Base-by-base conservation (phyloP, 2,888 invertebrate genomes). In the Ernsta delagoae region DNA sequence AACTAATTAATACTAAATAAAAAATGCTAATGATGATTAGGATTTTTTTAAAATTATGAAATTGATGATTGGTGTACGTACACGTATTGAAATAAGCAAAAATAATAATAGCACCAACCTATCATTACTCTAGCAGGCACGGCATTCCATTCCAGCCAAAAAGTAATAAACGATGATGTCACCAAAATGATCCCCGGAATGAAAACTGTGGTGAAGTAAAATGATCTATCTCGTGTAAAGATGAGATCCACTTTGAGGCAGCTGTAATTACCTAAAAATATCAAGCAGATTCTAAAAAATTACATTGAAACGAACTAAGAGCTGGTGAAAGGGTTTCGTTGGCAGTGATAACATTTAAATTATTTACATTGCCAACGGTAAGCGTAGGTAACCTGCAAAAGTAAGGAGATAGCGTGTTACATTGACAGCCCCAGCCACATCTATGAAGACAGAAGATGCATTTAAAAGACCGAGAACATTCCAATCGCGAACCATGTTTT, bases 131-230 rank as follows among this genome's bases (percentile, higher is more conserved):
- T 96, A 88, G 98, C 98, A 87, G 98, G 98, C 86, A 98, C 98
- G 81, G 98, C 98, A 94, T 98, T 98, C 98, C 98, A 98, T 94
- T 98, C 98, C 93, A 98, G 95, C 98, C 98, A 98, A 95, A 98
- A 98, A 86, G 98, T 98, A 94, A 98, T 98, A 95, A 98, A 98
- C 84, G 98, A 98, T 93, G 98, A 98, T 80, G 98, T 98, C 90
- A 98, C 98, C 94, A 98, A 95, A 94, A 98, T 98, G 88, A 98
- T 98, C 86, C 98, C 98, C 83, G 98, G 98, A 94, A 98, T 98
- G 94, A 98, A 98, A 93, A 98, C 98, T 87, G 98, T 98, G 83
- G 98, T 98, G 95, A 98, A 98, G 95, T 98, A 98, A 95, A 98
- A 98, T 88, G 98, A 98, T 94, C 98, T 96, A 95, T 98, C 98